Evolutionary conservation across 53 echinoderm and acorn worm species (phyloP).

Genomic region (Echinarachnius parma): DNA sequence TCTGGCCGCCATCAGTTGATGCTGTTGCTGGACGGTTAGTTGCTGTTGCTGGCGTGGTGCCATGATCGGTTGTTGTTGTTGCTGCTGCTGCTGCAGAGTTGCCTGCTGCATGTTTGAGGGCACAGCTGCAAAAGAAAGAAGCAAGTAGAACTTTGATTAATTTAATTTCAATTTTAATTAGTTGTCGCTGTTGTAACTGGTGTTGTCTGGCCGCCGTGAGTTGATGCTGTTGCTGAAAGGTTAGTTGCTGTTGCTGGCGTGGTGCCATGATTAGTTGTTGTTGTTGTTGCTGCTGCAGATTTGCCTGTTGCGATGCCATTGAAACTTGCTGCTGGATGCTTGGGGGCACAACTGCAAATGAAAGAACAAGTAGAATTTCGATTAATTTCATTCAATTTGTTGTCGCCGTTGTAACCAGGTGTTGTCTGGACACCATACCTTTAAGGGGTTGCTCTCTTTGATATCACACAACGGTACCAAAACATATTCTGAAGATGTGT

Average conservation of each 20-base stretch:
- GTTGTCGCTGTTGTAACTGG: slow-evolving; percentile 16
- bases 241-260: not conserved
- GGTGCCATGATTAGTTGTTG: not conserved
- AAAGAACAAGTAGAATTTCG: too few relatives aligned
- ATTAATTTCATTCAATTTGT: too few relatives aligned
- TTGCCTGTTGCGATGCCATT: too few relatives aligned
- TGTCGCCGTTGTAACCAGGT: slow-evolving; percentile 15
- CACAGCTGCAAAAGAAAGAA: too few relatives aligned
- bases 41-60: not conserved
- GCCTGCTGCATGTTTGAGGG: slow-evolving; percentile 15
- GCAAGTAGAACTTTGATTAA: too few relatives aligned
- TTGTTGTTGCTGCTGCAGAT: not conserved
- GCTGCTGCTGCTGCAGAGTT: not conserved
- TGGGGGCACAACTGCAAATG: slow-evolving; percentile 7
- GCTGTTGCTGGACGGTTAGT: not conserved
- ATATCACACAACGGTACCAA: too few relatives aligned
- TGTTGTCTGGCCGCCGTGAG: slow-evolving; percentile 5
- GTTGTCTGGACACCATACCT: slow-evolving; percentile 9
- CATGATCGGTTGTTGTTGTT: not conserved
- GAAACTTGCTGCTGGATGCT: too few relatives aligned
- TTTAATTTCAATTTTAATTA: too few relatives aligned
- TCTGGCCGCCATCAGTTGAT: slow-evolving; percentile 12
- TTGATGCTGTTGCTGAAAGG: slow-evolving; percentile 16
- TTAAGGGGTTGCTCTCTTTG: slow-evolving; percentile 8
- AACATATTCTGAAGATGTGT: too few relatives aligned